Base-by-base conservation (phyloP, 2,888 invertebrate species). In the Zaprionus bogoriensis region DNA sequence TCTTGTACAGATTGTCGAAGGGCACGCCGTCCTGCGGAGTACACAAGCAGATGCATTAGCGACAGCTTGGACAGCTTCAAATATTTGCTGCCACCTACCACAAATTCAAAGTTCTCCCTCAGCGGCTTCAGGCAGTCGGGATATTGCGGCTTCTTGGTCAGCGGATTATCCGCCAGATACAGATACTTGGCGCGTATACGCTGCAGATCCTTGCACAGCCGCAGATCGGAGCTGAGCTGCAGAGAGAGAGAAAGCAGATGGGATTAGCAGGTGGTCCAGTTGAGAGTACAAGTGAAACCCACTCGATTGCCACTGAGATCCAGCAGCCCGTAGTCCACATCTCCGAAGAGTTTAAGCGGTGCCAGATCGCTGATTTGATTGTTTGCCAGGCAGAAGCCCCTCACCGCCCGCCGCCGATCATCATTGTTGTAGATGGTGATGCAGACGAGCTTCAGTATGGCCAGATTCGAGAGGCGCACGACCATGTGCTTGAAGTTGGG, bases 231-330 rank as follows among this genome's bases (percentile, higher is more conserved):
- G 10, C 12, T 44, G 3, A 89, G 23, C 89, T 88, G 14, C 0
- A 27, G n/a, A n/a, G n/a, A n/a, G n/a, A n/a, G n/a, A n/a, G n/a
- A n/a, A n/a, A n/a, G n/a, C n/a, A n/a, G n/a, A n/a, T n/a, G n/a
- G 3, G 22, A 36, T 45, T n/a, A 44, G 23, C 3, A 36, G 0
- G 0, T 6, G 0, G 1, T 7, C 17, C 17, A 9, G 3, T 6
- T 1, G 9, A 0, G 1, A 4, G 0, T 2, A 0, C 3, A 1
- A 10, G 1, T 1, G 1, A 2, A 9, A 17, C 72, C 62, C 36
- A 89, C 89, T 59, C 59, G 32, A 71, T 90, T 90, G 5, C 66
- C 68, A 2, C 75, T 74, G 0, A 90, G 64, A 65, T 90, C 90
- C 3, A 90, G 53, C 27, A 89, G 6, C 2, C 57, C 74, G 48